These are phyloP conservation scores for Sminthurinus aureus DNA, from an alignment of 2,888 invertebrate species.

Conservation along the genomic window DNA sequence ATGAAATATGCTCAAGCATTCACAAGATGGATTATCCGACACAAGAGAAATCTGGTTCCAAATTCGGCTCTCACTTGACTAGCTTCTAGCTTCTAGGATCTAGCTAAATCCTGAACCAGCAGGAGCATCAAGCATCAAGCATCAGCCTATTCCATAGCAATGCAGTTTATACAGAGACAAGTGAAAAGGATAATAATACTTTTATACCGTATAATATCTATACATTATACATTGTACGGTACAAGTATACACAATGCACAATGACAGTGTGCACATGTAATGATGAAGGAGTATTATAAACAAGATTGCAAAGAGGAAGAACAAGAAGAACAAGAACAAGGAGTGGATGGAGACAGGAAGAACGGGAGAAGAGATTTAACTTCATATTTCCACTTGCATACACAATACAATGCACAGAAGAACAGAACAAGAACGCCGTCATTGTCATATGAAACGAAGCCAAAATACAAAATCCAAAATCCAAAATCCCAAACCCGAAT, in stretches of 20 bases:
- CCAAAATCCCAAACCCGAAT: not conserved
- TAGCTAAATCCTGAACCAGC: too few species aligned
- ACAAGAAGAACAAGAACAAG: not conserved
- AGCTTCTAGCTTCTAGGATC: too few species aligned
- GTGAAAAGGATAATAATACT: not conserved
- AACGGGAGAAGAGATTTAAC: conserved; percentile 16
- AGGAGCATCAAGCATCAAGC: too few species aligned
- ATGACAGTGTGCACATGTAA: too few species aligned
- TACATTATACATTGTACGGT: too few species aligned
- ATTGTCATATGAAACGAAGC: conserved; percentile 10
- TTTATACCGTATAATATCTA: not conserved
- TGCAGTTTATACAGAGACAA: not conserved
- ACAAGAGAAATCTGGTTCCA: too few species aligned
- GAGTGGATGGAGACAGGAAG: not conserved
- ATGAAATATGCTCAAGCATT: not conserved
- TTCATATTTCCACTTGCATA: not conserved
- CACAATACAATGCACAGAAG: not conserved
- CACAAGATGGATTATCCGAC: not conserved
- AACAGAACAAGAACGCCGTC: not conserved
- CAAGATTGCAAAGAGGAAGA: not conserved
- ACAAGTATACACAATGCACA: too few species aligned
- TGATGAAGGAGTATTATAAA: not conserved
- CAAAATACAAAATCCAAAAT: not conserved
- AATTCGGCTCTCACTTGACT: too few species aligned
- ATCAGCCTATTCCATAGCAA: too few species aligned